phyloP scores from a whole-genome alignment of 2,888 invertebrate species.

The Erannis defoliaria region DNA sequence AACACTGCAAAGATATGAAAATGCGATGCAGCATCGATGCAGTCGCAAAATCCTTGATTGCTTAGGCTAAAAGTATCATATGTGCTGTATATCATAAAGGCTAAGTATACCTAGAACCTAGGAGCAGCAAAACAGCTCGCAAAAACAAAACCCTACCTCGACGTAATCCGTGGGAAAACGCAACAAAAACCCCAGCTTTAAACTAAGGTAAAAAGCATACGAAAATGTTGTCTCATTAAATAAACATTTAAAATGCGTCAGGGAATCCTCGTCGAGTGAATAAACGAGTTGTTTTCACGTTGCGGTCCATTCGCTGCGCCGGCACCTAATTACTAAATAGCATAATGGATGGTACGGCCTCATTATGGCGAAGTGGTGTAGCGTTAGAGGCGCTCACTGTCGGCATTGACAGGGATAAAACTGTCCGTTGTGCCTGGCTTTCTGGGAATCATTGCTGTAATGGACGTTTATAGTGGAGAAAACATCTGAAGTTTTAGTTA shows the following conservation, averaged over 20 bases:
- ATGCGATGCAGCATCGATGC: too few species aligned
- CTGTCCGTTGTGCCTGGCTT: constrained; percentile 15
- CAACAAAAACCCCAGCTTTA: constrained; percentile 23
- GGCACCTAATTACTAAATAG: constrained; percentile 80
- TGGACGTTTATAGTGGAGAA: neutral
- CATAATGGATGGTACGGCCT: constrained; percentile 75
- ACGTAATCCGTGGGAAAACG: constrained; percentile 18
- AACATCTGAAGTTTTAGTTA: neutral
- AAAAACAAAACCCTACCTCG: constrained; percentile 16
- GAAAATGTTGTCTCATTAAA: constrained; percentile 45
- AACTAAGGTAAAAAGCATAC: constrained; percentile 38
- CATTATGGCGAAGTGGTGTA: constrained; percentile 69
- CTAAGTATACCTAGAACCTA: too few species aligned
- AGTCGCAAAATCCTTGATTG: too few species aligned
- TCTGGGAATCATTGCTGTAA: constrained; percentile 8
- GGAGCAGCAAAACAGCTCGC: neutral
- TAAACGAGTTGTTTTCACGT: constrained; percentile 55
- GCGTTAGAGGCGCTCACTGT: constrained; percentile 46
- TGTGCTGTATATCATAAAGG: too few species aligned
- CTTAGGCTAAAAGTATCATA: too few species aligned
- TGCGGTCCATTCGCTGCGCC: constrained; percentile 66
- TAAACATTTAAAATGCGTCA: constrained; percentile 52
- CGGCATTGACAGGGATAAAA: constrained; percentile 35
- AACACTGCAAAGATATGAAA: too few species aligned
- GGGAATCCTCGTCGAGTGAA: constrained; percentile 54